These are phyloP conservation scores for Anticlea derivata DNA, from an alignment of 2,888 invertebrate genomes.

Conservation along the genomic window DNA sequence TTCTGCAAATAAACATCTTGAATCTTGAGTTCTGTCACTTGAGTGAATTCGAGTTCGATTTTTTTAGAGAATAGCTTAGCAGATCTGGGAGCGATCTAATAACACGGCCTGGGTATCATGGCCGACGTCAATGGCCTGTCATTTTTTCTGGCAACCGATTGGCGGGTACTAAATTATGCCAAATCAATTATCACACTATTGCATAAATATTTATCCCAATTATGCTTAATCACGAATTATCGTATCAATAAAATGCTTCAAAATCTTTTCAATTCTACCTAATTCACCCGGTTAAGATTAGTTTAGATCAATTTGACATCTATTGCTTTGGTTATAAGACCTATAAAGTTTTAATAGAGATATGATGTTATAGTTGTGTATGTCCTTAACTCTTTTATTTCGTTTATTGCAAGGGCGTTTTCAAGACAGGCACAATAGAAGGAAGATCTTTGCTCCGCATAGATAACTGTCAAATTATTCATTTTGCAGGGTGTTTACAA, in stretches of 20 bases:
- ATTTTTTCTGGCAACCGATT: neutral
- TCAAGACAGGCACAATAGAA: slow-evolving; percentile 46
- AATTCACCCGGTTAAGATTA: neutral
- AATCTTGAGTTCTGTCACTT: no score
- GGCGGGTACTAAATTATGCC: slow-evolving; percentile 16
- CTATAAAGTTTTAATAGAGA: neutral
- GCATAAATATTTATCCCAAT: slow-evolving; percentile 37
- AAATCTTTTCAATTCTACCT: slow-evolving; percentile 13
- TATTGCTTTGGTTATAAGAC: slow-evolving; percentile 15
- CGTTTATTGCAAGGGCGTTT: slow-evolving; percentile 65
- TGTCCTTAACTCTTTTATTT: slow-evolving; percentile 40
- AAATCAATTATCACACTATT: slow-evolving; percentile 39
- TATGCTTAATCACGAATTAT: slow-evolving; percentile 30
- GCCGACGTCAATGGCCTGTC: neutral
- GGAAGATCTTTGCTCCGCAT: slow-evolving; percentile 52
- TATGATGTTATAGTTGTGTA: slow-evolving; percentile 25
- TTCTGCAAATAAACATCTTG: no score
- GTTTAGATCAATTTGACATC: slow-evolving; percentile 13
- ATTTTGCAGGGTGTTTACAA: slow-evolving; percentile 37
- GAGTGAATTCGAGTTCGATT: no score
- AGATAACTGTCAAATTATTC: slow-evolving; percentile 69
- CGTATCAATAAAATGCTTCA: slow-evolving; percentile 34
- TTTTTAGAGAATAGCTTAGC: no score
- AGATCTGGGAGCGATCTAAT: no score
- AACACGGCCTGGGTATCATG: no score